A percentile compares a stretch with the other conserved stretches of the same genome.
These are phyloP conservation scores for Homalodisca vitripennis DNA, from an alignment of 1,140 invertebrate species.

Conservation along the genomic window DNA sequence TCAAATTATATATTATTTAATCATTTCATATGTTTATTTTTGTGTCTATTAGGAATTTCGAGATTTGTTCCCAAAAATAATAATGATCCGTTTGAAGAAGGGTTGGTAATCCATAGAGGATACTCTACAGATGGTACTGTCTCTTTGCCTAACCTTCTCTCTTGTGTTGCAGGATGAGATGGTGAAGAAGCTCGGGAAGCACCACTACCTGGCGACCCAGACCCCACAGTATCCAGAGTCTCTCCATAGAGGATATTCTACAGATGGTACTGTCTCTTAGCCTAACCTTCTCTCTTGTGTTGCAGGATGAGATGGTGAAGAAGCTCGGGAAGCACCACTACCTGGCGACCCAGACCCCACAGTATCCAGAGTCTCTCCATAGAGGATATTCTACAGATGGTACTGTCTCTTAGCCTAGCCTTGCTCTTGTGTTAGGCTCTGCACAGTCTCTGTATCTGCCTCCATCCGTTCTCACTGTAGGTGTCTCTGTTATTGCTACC, in stretches of 20 bases:
- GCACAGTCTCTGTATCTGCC: neutral
- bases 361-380: neutral
- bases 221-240: neutral
- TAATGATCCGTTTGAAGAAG: too few species aligned
- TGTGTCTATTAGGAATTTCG: too few species aligned
- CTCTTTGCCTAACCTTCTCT: neutral
- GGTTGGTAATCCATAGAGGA: constrained; percentile 35
- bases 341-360: constrained; percentile 38
- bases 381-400: constrained; percentile 44
- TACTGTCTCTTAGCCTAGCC: constrained; percentile 17
- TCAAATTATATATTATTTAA: too few species aligned
- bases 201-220: constrained; percentile 42
- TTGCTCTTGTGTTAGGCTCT: neutral
- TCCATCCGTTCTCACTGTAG: too few species aligned
- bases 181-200: constrained; percentile 41
- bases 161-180: constrained; percentile 29
- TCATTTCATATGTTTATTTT: too few species aligned
- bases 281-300: too few species aligned
- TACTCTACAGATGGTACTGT: constrained; percentile 43
- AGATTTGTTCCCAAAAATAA: too few species aligned
- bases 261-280: constrained; percentile 38
- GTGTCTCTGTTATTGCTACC: neutral
- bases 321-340: constrained; percentile 42
- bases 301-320: constrained; percentile 38
- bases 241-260: constrained; percentile 39